Conservation (phyloP, 2,113 vertebrate species). For the Alethe diademata region DNA sequence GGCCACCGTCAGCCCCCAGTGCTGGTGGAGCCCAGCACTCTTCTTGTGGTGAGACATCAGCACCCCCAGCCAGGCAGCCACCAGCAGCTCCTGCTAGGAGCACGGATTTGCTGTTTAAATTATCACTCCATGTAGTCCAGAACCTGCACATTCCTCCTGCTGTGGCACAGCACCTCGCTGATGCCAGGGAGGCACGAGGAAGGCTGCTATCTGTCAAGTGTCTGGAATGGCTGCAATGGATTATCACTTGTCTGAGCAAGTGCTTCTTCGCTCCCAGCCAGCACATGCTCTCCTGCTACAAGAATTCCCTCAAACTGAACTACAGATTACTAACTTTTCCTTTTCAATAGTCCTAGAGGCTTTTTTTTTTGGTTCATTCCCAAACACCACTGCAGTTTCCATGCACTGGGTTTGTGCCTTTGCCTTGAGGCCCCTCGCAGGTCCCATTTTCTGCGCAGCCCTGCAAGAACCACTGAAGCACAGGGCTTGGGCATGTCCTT, state of each 20-base stretch:
- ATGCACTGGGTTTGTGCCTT: not conserved
- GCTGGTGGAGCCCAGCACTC: not conserved
- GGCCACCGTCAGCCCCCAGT: not conserved
- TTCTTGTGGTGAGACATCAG: not conserved
- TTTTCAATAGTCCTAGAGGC: not conserved
- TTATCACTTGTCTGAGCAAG: not conserved
- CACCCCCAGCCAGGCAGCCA: not conserved
- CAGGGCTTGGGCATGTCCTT: rapidly evolving
- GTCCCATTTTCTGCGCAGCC: rapidly evolving
- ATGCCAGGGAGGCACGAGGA: not conserved
- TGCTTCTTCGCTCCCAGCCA: not conserved
- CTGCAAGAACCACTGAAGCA: not conserved
- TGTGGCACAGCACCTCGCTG: not conserved
- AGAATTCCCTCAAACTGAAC: not conserved
- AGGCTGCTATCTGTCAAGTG: not conserved
- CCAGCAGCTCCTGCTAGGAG: not conserved
- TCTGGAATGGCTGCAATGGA: not conserved
- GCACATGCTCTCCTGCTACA: not conserved
- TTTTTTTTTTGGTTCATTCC: not conserved
- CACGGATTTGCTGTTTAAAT: not conserved
- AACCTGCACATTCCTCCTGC: not conserved
- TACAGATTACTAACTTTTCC: not conserved
- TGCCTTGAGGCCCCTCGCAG: rapidly evolving
- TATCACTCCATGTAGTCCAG: not conserved
- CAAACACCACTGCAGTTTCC: not conserved